Evolutionary conservation across 2,888 invertebrate genomes (phyloP), one percentile per base, ranked within the genome.

Genomic region (Eumerus sabulonum): DNA sequence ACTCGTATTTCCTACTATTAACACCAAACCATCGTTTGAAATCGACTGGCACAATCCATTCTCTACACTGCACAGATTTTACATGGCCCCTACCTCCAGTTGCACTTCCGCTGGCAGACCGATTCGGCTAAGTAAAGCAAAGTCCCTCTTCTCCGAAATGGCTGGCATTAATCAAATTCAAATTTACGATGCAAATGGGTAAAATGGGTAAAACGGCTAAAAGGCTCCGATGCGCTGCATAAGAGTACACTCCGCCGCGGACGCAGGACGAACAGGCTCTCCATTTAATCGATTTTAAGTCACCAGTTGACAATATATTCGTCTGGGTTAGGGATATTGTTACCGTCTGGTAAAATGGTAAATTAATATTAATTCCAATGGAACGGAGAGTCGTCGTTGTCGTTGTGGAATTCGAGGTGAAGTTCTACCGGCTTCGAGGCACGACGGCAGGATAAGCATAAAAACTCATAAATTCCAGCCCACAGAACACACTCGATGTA

Each of bases 301-400:
- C 79, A 70, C 64, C 47, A 54, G 50, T 79, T 79, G 79, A 79
- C 79, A 73, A 73, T 73, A 79, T 74, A 64, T 70, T 73, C 64
- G 74, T 74, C 79, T 79, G 68, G 73, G 11, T 53, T 51, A 38
- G 50, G 54, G 68, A 63, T 70, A 64, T n/a, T 40, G 40, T 79
- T 64, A 68, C 79, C 79, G 70, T 74, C 79, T 79, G 72, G 64
- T 79, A 60, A 79, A 79, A 73, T 79, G 72, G 64, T 79, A 60
- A 79, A 79, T 79, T 79, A 70, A 79, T 79, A 79, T 79, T 74
- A 79, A 79, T 79, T 79, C 68, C 79, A 68, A 79, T 70, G 64
- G 79, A 79, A 54, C 79, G 48, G 67, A 53, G 68, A 62, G n/a
- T n/a, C n/a, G n/a, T 27, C 27, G 27, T 27, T 7, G 27, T 27